Conservation (phyloP, 2,113 vertebrate genomes). For the Excalfactoria chinensis region DNA sequence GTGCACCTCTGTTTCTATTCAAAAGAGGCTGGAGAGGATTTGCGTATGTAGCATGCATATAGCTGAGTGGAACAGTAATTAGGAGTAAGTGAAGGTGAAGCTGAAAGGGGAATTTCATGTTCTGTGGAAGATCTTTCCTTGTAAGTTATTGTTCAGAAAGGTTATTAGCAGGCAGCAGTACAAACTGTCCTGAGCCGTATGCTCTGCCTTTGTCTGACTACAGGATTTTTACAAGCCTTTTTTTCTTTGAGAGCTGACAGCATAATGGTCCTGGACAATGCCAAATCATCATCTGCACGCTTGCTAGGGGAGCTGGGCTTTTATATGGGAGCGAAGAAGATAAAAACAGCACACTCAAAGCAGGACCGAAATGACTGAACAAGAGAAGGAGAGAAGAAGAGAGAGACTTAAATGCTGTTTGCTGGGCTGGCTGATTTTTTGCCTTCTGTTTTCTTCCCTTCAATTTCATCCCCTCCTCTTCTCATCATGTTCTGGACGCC, state of each 20-base stretch:
- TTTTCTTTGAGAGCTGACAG: conserved; percentile 67
- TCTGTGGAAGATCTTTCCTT: conserved; percentile 62
- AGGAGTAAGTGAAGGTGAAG: conserved; percentile 57
- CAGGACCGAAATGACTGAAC: conserved; percentile 61
- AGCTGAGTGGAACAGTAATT: conserved; percentile 52
- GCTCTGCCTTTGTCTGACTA: conserved; percentile 70
- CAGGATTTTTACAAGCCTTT: conserved; percentile 70
- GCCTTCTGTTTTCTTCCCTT: conserved; percentile 6
- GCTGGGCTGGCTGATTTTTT: background rate
- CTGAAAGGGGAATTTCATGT: conserved; percentile 65
- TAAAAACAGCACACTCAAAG: conserved; percentile 65
- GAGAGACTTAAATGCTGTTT: conserved; percentile 64
- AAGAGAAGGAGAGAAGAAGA: conserved; percentile 38
- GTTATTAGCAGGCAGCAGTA: conserved; percentile 69
- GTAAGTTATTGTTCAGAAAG: conserved; percentile 58
- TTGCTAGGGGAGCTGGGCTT: conserved; percentile 60
- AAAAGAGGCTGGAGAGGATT: conserved; percentile 34
- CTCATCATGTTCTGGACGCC: background rate
- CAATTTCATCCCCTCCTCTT: conserved; percentile 13
- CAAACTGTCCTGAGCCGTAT: conserved; percentile 53
- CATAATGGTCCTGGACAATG: conserved; percentile 68
- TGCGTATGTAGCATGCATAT: background rate
- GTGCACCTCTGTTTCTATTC: background rate
- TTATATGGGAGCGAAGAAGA: conserved; percentile 61
- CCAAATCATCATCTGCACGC: conserved; percentile 73